phyloP scores from a whole-genome alignment of 2,113 vertebrate genomes.

The Paramormyrops kingsleyae region DNA sequence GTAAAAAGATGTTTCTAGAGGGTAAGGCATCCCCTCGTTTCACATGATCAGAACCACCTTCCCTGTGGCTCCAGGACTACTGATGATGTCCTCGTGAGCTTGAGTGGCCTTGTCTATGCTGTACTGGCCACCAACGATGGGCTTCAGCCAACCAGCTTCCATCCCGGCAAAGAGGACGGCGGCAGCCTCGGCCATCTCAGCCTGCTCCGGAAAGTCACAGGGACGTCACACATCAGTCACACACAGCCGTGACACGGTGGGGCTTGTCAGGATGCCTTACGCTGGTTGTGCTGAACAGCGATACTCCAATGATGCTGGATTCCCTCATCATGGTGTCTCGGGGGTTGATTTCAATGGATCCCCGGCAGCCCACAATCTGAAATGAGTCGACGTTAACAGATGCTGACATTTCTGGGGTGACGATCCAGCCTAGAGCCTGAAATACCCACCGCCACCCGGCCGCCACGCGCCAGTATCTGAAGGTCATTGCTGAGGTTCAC shows the following conservation, averaged over 20 bases:
- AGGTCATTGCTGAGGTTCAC: conserved; percentile 81
- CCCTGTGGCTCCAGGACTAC: conserved; percentile 56
- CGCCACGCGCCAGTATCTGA: conserved; percentile 63
- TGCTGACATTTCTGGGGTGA: neutral
- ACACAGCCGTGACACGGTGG: neutral
- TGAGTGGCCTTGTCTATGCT: conserved; percentile 54
- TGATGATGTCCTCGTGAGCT: conserved; percentile 69
- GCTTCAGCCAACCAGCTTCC: conserved; percentile 69
- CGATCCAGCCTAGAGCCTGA: neutral
- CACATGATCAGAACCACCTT: conserved; percentile 69
- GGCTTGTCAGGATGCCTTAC: conserved; percentile 46
- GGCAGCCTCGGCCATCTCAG: conserved; percentile 54
- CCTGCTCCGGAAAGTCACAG: conserved; percentile 45
- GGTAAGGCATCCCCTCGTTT: neutral
- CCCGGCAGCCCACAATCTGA: conserved; percentile 79
- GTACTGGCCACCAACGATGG: conserved; percentile 60
- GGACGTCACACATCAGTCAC: neutral
- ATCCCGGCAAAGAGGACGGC: conserved; percentile 59
- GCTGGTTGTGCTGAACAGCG: conserved; percentile 59
- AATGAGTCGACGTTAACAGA: neutral
- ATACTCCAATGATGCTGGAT: conserved; percentile 72
- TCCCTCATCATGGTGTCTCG: conserved; percentile 81
- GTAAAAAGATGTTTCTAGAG: neutral
- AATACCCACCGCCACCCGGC: conserved; percentile 73
- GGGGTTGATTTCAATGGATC: conserved; percentile 78